Base-by-base conservation (phyloP, 37 sponge, comb jelly and placozoan genomes). In the Chondrosia reniformis region DNA sequence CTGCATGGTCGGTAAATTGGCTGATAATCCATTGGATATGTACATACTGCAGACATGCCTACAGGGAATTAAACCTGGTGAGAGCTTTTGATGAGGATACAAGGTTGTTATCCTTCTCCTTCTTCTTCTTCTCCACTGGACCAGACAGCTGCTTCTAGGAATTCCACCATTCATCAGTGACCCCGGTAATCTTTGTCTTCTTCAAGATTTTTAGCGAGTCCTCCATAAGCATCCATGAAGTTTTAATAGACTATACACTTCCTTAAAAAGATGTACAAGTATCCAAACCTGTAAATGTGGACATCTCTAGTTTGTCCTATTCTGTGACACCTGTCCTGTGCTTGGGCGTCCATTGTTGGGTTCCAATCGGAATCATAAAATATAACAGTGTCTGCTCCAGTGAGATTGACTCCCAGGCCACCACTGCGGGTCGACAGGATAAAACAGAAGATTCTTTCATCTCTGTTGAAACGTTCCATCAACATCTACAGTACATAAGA, bases 341-440 rank as follows among this genome's bases (percentile, higher is more conserved):
- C 99, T 81, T 99, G 99, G n/a, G 99, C 99, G 46, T 99, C 99
- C 99, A 99, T 99, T 56, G 99, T 99, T 0, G 99, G 99, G 67
- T 99, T 99, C 99, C 99, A 99, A 88, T 99, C 99, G 21, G 89
- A 89, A 79, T 99, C 99, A 65, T 99, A 99, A 78, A 99, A 99
- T 7, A 99, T 74, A 4, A 99, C 99, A 4, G 99, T 95, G 81
- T 99, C 96, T 33, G 99, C 99, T 41, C 99, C 99, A 1, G 96
- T 95, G 62, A 99, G 86, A 71, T 99, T 99, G 37, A 99, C 94
- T 1, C 99, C 99, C 25, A 99, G 46, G 0, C 99, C 99, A 59
- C 99, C 99, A 78, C 93, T 92, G 7, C 99, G 88, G 22, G 99
- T 99, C 45, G 96, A 96, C n/a, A 99, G 88, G 74, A 99, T 95